Evolutionary conservation across 2,888 invertebrate genomes (phyloP).

Genomic region (Melinaea marsaeus): DNA sequence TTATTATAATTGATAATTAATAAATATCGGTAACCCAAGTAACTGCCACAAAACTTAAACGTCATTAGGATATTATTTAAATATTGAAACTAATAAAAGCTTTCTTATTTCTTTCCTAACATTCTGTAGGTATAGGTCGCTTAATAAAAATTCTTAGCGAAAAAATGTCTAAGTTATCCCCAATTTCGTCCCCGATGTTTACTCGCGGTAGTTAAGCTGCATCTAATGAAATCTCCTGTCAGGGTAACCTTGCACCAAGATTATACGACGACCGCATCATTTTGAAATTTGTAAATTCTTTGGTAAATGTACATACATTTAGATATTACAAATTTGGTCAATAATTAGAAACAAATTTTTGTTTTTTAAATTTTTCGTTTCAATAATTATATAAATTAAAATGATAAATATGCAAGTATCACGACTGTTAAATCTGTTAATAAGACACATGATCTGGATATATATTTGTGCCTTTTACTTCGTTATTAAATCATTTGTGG

Average conservation of each 20-base stretch:
- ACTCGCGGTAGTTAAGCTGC: conserved; percentile 73
- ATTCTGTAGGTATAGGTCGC: neutral
- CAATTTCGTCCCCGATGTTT: conserved; percentile 73
- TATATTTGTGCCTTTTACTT: conserved; percentile 49
- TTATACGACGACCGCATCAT: conserved; percentile 40
- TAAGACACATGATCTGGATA: conserved; percentile 48
- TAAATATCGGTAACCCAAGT: too few relatives aligned
- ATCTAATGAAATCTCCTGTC: conserved; percentile 78
- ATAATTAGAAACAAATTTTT: too few relatives aligned
- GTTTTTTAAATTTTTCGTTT: too few relatives aligned
- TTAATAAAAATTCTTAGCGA: conserved; percentile 51
- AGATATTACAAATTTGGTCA: too few relatives aligned
- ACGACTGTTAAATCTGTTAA: conserved; percentile 36
- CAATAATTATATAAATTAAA: too few relatives aligned
- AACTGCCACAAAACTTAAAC: too few relatives aligned
- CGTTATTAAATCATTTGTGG: conserved; percentile 49
- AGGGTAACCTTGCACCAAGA: conserved; percentile 65
- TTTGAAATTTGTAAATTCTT: conserved; percentile 42
- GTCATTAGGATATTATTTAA: too few relatives aligned
- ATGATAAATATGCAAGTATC: conserved; percentile 40
- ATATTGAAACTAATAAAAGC: too few relatives aligned
- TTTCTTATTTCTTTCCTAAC: neutral
- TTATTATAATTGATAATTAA: too few relatives aligned
- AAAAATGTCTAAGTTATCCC: conserved; percentile 62
- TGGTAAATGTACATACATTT: neutral